phyloP scores from a whole-genome alignment of 2,113 vertebrate genomes.

The Austrofundulus limnaeus region DNA sequence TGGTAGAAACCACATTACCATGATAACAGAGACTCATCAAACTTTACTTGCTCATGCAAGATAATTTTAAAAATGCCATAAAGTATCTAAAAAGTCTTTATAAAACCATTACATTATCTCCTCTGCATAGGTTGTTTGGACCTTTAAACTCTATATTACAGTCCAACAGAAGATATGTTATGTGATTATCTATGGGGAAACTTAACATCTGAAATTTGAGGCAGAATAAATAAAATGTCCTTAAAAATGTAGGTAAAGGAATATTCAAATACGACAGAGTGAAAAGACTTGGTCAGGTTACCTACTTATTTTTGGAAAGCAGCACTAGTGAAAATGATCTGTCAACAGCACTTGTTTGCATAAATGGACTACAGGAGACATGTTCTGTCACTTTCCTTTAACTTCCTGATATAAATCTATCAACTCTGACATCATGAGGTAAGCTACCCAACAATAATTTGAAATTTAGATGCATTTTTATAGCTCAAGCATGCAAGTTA shows the following conservation, averaged over 20 bases:
- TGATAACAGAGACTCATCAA: constrained; percentile 28
- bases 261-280: neutral
- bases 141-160: neutral
- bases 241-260: too few species aligned
- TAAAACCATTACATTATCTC: too few species aligned
- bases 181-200: too few species aligned
- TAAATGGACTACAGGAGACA: neutral
- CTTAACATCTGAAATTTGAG: too few species aligned
- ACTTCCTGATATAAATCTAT: neutral
- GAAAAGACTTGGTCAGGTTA: neutral
- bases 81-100: neutral
- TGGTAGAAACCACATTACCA: constrained; percentile 4
- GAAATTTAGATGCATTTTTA: neutral
- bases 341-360: neutral
- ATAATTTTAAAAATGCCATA: neutral
- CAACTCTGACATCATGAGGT: neutral
- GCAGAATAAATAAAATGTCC: too few species aligned
- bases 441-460: neutral
- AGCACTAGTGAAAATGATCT: neutral
- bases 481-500: neutral
- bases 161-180: too few species aligned
- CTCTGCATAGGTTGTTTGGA: too few species aligned
- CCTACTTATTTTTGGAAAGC: neutral
- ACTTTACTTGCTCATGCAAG: constrained; percentile 23
- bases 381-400: neutral